phyloP scores from a whole-genome alignment of 1,140 invertebrate species.

The Sinella curviseta region DNA sequence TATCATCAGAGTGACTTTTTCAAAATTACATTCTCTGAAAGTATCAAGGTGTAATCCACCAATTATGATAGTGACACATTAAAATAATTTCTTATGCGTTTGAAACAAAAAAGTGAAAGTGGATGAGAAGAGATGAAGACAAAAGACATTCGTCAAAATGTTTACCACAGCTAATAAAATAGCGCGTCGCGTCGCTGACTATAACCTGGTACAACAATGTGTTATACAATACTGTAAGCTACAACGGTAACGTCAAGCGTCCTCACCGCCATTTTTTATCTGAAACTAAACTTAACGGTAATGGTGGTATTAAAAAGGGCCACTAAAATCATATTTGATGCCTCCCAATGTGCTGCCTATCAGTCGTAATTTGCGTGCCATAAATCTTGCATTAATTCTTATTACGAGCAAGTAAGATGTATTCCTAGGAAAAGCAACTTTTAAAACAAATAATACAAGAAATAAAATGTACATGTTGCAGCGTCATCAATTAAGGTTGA shows the following conservation, averaged over 20 bases:
- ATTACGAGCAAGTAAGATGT: background rate
- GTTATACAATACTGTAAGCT: too few species aligned
- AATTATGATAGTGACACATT: slow-evolving; percentile 5
- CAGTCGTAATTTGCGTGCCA: background rate
- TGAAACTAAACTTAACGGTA: too few species aligned
- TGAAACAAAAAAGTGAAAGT: slow-evolving; percentile 20
- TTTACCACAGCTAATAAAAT: too few species aligned
- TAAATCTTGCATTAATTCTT: background rate
- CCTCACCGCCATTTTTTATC: background rate
- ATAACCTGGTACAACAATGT: too few species aligned
- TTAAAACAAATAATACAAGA: background rate
- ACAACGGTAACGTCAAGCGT: background rate
- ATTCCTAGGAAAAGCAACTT: background rate
- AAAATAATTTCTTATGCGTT: slow-evolving; percentile 1
- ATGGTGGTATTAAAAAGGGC: background rate
- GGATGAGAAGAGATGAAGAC: background rate
- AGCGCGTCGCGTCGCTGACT: too few species aligned
- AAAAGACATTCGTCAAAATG: too few species aligned
- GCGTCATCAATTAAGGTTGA: too few species aligned
- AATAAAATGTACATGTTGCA: background rate
- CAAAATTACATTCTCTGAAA: background rate
- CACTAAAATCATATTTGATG: background rate
- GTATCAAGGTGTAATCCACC: background rate
- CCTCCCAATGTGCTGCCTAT: background rate
- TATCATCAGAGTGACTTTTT: background rate